Percentiles rank a stretch among this genome's conserved stretches.
Conservation (phyloP, 2,888 invertebrate genomes). For the Stegophylla sp. region DNA sequence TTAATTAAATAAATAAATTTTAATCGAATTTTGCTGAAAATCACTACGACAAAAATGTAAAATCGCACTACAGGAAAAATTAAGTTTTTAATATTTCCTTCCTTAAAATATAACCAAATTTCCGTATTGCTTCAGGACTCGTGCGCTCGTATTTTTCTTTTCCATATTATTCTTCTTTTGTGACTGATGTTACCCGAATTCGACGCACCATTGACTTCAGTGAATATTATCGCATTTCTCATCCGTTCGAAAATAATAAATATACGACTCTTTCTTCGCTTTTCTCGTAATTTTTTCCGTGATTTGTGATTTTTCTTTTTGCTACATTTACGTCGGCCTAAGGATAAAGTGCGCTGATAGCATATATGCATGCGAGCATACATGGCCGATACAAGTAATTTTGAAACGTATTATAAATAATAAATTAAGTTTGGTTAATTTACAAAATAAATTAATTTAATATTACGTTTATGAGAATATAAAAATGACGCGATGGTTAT, state of each 20-base stretch:
- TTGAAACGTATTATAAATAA: too few species aligned
- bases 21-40: too few species aligned
- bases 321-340: slow-evolving; percentile 14
- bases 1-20: too few species aligned
- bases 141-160: not conserved
- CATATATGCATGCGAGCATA: not conserved
- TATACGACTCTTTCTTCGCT: not conserved
- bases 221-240: slow-evolving; percentile 36
- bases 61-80: too few species aligned
- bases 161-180: slow-evolving; percentile 23
- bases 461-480: too few species aligned
- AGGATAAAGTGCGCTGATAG: not conserved
- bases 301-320: slow-evolving; percentile 32
- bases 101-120: too few species aligned
- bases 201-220: slow-evolving; percentile 23
- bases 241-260: slow-evolving; percentile 36
- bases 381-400: not conserved
- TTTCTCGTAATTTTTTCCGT: slow-evolving; percentile 19
- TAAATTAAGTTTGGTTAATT: too few species aligned
- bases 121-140: too few species aligned
- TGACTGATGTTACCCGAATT: slow-evolving; percentile 12
- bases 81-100: too few species aligned
- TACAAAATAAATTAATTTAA: too few species aligned
- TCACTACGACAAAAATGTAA: too few species aligned
- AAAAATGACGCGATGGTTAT: too few species aligned